Base-by-base conservation (phyloP, 2,113 vertebrate species). In the Pachycephala philippinensis region DNA sequence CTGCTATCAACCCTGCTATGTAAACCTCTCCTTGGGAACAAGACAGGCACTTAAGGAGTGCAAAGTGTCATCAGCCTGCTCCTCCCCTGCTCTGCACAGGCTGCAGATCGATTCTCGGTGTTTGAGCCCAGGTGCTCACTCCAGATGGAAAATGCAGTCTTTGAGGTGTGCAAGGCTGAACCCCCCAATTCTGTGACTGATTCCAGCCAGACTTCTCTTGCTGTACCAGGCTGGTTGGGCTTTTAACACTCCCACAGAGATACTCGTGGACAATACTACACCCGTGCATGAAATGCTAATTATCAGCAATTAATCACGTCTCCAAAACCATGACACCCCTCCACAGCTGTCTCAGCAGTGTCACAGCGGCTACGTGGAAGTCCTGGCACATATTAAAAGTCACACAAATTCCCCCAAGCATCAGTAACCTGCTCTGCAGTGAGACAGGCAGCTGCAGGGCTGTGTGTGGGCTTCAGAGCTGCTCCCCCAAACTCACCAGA, bases 401-500 rank as follows among this genome's bases (percentile, higher is more conserved):
- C 42, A 14, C 0, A 45, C 13, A 49, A 26, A 33, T 0, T 19
- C 9, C 81, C 49, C 45, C 4, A 5, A 6, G 13, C 7, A 8
- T 3, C 26, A 28, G 4, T 0, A 49, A 15, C 3, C 3, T 0
- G 15, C 2, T 7, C 27, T 79, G 61, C 47, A 26, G 4, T 0
- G 9, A n/a, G 31, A 13, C 13, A 63, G 45, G 44, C 54, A 12
- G 3, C 0, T 30, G n/a, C 27, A 71, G 47, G 44, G 33, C 6
- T n/a, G 24, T 2, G 8, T 5, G 15, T 6, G 1, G 3, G 47
- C 30, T 63, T 18, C 54, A 70, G 77, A 65, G 53, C 22, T 8
- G 63, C 71, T 27, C 69, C 84, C 80, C 79, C 42, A 70, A 24
- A 99, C 99, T 99, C 98, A 99, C 99, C 99, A 99, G 98, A 97